Evolutionary conservation across 2,888 invertebrate genomes (phyloP).

Genomic region (Eupsilia transversa): DNA sequence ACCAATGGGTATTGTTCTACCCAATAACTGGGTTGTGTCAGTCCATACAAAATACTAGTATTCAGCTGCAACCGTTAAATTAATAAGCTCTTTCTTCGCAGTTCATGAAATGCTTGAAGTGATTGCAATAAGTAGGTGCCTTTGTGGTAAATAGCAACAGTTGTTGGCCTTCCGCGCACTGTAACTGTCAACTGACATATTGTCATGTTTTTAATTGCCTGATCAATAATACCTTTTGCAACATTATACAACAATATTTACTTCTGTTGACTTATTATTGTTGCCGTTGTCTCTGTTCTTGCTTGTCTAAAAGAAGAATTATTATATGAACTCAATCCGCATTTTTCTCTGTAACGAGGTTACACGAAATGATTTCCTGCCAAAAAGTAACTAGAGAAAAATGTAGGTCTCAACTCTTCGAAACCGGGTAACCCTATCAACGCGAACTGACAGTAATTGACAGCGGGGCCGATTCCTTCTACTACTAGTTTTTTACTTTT

Average conservation of each 20-base stretch:
- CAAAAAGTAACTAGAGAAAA: constrained; percentile 32
- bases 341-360: neutral
- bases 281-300: neutral
- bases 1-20: too few species aligned
- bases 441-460: constrained; percentile 80
- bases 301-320: neutral
- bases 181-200: constrained; percentile 10
- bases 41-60: too few species aligned
- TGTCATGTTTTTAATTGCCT: neutral
- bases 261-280: neutral
- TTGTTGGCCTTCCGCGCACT: constrained; percentile 16
- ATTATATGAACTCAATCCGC: neutral
- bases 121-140: neutral
- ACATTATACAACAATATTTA: neutral
- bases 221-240: neutral
- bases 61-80: neutral
- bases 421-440: constrained; percentile 52
- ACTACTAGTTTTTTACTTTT: constrained; percentile 68
- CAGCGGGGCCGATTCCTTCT: constrained; percentile 79
- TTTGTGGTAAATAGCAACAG: constrained; percentile 49
- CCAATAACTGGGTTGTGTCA: too few species aligned
- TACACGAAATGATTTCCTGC: constrained; percentile 9
- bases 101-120: constrained; percentile 15
- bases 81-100: neutral
- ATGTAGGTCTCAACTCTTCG: constrained; percentile 31